These are phyloP conservation scores for Papilio aristodemus DNA, from an alignment of 1,140 invertebrate genomes.

Conservation along the genomic window DNA sequence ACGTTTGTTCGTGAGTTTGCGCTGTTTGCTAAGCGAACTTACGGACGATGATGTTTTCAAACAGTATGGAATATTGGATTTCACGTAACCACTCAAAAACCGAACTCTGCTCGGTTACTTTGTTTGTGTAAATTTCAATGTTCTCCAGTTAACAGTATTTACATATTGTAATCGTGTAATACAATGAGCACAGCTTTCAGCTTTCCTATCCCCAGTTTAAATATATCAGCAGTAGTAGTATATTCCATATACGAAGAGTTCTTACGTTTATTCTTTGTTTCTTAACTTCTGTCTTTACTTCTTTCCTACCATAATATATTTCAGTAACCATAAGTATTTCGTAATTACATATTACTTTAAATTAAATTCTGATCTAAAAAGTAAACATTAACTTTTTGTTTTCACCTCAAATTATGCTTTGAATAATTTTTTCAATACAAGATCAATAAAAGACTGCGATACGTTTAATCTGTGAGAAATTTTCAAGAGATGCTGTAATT, in stretches of 20 bases:
- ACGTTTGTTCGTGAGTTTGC: conserved; percentile 53
- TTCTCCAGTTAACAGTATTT: conserved; percentile 26
- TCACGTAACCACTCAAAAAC: conserved; percentile 55
- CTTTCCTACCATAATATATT: neutral
- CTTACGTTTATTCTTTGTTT: no score
- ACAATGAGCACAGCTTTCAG: conserved; percentile 4
- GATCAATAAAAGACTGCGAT: neutral
- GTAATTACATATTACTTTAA: no score
- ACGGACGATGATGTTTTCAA: conserved; percentile 53
- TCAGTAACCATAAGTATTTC: neutral
- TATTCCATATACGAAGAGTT: no score
- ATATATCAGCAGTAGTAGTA: no score
- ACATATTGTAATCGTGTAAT: conserved; percentile 27
- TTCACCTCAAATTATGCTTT: neutral
- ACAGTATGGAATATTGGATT: conserved; percentile 58
- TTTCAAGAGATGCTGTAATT: neutral
- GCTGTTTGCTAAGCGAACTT: conserved; percentile 54
- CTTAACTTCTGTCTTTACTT: neutral
- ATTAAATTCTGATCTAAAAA: no score
- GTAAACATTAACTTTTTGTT: neutral
- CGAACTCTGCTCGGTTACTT: conserved; percentile 14
- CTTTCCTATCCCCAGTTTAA: no score
- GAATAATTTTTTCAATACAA: no score
- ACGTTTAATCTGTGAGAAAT: neutral
- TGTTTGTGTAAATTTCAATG: conserved; percentile 16